Percentiles rank a stretch among this genome's conserved stretches.
Conservation (phyloP, 2,888 invertebrate genomes). For the Hipparchia sbordonii region DNA sequence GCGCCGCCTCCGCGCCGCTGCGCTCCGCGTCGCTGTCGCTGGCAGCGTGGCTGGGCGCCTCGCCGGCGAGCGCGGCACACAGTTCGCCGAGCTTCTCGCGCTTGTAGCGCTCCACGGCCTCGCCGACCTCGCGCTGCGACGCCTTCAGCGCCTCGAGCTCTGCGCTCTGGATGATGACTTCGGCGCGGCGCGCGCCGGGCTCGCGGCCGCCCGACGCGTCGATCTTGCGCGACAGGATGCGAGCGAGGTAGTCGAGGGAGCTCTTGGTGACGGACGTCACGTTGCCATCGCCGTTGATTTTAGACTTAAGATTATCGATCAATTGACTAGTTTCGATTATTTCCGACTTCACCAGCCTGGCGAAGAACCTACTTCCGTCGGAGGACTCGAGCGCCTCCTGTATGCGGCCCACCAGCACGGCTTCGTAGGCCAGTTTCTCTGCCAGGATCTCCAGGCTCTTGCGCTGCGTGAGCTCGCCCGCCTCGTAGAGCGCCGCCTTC, state of each 20-base stretch:
- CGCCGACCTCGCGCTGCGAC: conserved; percentile 84
- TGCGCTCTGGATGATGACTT: conserved; percentile 69
- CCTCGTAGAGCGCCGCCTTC: conserved; percentile 85
- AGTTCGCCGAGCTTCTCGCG: conserved; percentile 86
- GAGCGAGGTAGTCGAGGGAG: conserved; percentile 88
- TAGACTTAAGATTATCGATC: conserved; percentile 87
- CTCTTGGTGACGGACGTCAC: conserved; percentile 64
- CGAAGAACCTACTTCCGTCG: conserved; percentile 82
- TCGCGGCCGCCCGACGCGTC: conserved; percentile 66
- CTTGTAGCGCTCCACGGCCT: conserved; percentile 85
- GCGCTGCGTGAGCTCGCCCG: conserved; percentile 86
- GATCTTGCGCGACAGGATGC: conserved; percentile 88
- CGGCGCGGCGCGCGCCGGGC: conserved; percentile 57
- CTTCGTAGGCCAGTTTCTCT: conserved; percentile 91
- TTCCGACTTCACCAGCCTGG: conserved; percentile 86
- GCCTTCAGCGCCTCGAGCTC: conserved; percentile 79
- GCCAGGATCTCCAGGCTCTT: conserved; percentile 88
- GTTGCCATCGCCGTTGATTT: conserved; percentile 82
- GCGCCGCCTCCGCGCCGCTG: conserved; percentile 82
- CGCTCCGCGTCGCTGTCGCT: conserved; percentile 71
- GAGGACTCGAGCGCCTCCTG: conserved; percentile 85
- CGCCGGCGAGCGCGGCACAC: conserved; percentile 87
- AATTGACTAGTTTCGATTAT: conserved; percentile 90
- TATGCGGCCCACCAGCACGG: conserved; percentile 86
- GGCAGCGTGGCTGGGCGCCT: conserved; percentile 84